Evolutionary conservation across 2,888 invertebrate species (phyloP), one percentile per base, ranked within the genome.

Genomic region (Drosophila multiciliata): DNA sequence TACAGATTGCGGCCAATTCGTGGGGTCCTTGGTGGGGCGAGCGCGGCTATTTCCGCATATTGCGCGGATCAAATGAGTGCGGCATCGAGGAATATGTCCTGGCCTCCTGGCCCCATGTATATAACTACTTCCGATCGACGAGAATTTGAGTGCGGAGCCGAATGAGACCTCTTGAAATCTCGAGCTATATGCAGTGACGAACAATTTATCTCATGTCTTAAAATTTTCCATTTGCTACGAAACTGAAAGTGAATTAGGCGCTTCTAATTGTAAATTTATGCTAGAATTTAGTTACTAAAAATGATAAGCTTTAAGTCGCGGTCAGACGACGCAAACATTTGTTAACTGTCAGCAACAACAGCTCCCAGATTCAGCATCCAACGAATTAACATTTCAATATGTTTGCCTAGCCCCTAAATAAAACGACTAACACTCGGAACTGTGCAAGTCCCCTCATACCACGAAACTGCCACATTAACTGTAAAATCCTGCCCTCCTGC

Each of bases 21-120:
- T 99, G 99, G 99, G 99, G 99, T 11, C 90, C 93, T 0, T 94
- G 95, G 80, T 99, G 99, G 99, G 99, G 99, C 12, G 98, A 99
- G 91, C 94, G 95, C 74, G 99, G 99, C 0, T 96, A 95, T 91
- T 99, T 99, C 95, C 95, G 96, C 70, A 98, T 99, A 85, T 93
- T 95, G 7, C 95, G 97, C 66, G 99, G 99, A 49, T 93, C 91
- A 62, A 97, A 98, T 93, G 98, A 98, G 91, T 97, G 97, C 89
- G 96, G 96, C 80, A 98, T 99, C 90, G 99, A 99, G 91, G 95
- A 96, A 2, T 98, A 97, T 92, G 97, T 99, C 6, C 94, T 99
- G 55, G 97, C 96, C 12, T 96, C 96, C 11, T 96, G 97, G 95
- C 93, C 93, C 49, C 87, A 91, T 82, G 92, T 93, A 23, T 92